phyloP scores from a whole-genome alignment of 1,140 invertebrate genomes.

The Listronotus bonariensis region DNA sequence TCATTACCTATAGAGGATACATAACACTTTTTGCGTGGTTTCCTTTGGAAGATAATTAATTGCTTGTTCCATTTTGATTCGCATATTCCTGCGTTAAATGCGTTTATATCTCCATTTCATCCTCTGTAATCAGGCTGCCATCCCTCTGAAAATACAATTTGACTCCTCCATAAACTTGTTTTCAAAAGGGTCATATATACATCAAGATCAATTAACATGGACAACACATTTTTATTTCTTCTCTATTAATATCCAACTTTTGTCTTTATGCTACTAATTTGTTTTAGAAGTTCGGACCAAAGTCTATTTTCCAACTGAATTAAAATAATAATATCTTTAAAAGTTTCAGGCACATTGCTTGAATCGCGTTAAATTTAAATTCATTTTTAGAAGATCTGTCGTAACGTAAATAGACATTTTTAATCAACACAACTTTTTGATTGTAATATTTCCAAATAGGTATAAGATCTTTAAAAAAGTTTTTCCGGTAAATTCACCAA shows the following conservation, averaged over 20 bases:
- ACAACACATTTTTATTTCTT: constrained; percentile 88
- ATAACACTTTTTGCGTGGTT: constrained; percentile 7
- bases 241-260: constrained; percentile 85
- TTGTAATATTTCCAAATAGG: constrained; percentile 92
- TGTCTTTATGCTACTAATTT: constrained; percentile 90
- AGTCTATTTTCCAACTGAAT: constrained; percentile 81
- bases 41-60: constrained; percentile 89
- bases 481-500: constrained; percentile 84
- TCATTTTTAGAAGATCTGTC: constrained; percentile 76
- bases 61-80: constrained; percentile 86
- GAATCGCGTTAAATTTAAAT: constrained; percentile 41
- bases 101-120: constrained; percentile 86
- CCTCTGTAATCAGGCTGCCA: constrained; percentile 78
- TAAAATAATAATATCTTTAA: constrained; percentile 88
- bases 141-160: constrained; percentile 85
- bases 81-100: constrained; percentile 89
- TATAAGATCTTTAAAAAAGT: constrained; percentile 89
- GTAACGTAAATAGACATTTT: constrained; percentile 95
- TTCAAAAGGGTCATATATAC: constrained; percentile 95
- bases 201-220: constrained; percentile 95
- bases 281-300: constrained; percentile 84
- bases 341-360: constrained; percentile 82
- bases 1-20: constrained; percentile 62
- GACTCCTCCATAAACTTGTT: constrained; percentile 88
- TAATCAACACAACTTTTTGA: constrained; percentile 95